Base-by-base conservation (phyloP, 2,797 vertebrate species). In the Lemur catta region DNA sequence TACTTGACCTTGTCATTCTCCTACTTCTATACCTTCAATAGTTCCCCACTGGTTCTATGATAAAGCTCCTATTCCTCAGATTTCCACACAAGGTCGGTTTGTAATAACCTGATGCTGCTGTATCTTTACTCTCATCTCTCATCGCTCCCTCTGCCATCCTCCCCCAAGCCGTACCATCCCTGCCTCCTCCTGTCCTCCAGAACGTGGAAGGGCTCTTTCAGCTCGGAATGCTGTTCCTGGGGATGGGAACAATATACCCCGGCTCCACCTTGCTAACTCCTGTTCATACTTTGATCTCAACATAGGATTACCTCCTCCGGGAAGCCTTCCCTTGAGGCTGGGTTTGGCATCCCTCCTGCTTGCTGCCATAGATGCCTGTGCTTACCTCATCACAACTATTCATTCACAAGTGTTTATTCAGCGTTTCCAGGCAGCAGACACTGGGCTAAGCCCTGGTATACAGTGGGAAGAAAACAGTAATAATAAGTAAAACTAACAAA, bases 361-460 rank as follows among this genome's bases (percentile, higher is more conserved):
- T 38, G 41, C 6, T 10, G 1, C n/a, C 8, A 0, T 24, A 4
- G 17, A 2, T 80, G 15, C 10, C 50, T 7, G 7, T 24, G 30
- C 48, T 69, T 14, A 28, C 50, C 18, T 1, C 17, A n/a, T 69
- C 55, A 13, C 22, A 55, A 20, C 5, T 24, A 30, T 24, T 85
- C 22, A 1, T 17, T 17, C 17, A 30, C 35, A 50, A 43, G 38
- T 71, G 18, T 12, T 87, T 15, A 41, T 35, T 48, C 79, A 71
- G 35, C 28, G 2, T 24, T 43, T 55, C 18, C 50, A 67, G 5
- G 2, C 0, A 43, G 55, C 33, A 81, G 20, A 33, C 7, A 5
- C 52, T 14, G 26, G 43, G n/a, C 28, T 12, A 14, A 55, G 76
- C 30, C 33, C 26, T 43, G 30, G 92, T 15, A 33, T 3, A 28